phyloP scores from a whole-genome alignment of 2,888 invertebrate genomes.

The Arrhopalites spinosus region DNA sequence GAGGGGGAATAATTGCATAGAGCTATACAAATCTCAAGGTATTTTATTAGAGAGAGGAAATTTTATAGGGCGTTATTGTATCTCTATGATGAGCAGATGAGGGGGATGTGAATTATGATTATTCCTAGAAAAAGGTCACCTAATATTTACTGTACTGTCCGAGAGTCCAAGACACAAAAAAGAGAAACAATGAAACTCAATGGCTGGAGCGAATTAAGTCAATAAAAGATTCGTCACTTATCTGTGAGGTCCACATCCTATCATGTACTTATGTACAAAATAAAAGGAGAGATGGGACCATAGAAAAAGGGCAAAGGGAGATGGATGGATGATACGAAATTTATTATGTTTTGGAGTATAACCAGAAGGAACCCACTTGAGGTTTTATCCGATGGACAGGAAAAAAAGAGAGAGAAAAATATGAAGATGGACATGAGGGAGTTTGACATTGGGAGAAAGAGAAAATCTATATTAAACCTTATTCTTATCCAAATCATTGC shows the following conservation, averaged over 20 bases:
- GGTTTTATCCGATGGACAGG: neutral
- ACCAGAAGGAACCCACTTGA: constrained; percentile 14
- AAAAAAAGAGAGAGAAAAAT: neutral
- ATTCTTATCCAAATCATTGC: constrained; percentile 46
- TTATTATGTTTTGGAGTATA: constrained; percentile 18
- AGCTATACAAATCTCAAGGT: too few species aligned
- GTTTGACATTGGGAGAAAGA: neutral
- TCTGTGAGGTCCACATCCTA: constrained; percentile 22
- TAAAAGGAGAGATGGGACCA: too few species aligned
- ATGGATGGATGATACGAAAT: constrained; percentile 18
- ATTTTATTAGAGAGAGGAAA: neutral
- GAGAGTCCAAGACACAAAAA: neutral
- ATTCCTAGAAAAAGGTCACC: constrained; percentile 26
- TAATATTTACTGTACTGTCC: neutral
- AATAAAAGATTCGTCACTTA: constrained; percentile 30
- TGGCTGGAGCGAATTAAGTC: constrained; percentile 38
- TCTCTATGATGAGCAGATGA: too few species aligned
- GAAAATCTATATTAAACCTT: constrained; percentile 8
- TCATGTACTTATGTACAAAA: neutral
- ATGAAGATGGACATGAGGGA: neutral
- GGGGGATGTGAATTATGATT: constrained; percentile 6
- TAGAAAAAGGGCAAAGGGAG: neutral
- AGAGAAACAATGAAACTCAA: constrained; percentile 39
- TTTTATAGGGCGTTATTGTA: too few species aligned
- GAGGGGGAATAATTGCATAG: too few species aligned